A percentile compares a stretch with the other conserved stretches of the same genome.
Conservation (phyloP, 2,888 invertebrate species). For the Temnothorax unifasciatus region DNA sequence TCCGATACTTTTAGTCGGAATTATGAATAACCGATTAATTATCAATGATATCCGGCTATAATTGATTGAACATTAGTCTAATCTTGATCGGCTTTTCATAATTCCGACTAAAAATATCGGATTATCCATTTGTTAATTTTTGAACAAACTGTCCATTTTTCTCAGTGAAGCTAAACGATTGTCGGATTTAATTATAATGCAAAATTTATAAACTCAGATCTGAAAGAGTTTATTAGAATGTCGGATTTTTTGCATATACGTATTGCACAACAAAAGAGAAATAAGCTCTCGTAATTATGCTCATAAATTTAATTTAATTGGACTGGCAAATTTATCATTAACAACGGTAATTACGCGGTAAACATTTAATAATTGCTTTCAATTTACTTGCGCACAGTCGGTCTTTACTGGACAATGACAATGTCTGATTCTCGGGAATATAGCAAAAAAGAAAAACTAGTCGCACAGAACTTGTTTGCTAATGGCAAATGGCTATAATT, state of each 20-base stretch:
- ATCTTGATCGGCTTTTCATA: too few species aligned
- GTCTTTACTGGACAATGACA: neutral
- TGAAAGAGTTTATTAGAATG: neutral
- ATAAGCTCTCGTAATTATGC: neutral
- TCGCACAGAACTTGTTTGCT: neutral
- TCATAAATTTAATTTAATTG: constrained; percentile 35
- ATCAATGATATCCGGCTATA: too few species aligned
- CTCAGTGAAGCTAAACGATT: neutral
- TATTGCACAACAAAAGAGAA: neutral
- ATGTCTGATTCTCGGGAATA: neutral
- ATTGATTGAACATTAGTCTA: too few species aligned
- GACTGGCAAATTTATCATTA: neutral
- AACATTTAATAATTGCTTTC: neutral
- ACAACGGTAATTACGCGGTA: constrained; percentile 5
- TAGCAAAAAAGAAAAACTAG: neutral
- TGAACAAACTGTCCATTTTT: too few species aligned
- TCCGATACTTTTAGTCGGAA: too few species aligned
- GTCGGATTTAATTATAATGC: neutral
- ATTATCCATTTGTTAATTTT: too few species aligned
- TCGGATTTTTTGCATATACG: neutral
- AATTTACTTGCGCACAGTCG: constrained; percentile 1
- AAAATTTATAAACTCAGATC: neutral
- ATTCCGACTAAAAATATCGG: too few species aligned
- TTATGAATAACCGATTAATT: too few species aligned
- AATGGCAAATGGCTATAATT: constrained; percentile 25